Evolutionary conservation across 2,888 invertebrate genomes (phyloP).

Genomic region (Endomychus coccineus): DNA sequence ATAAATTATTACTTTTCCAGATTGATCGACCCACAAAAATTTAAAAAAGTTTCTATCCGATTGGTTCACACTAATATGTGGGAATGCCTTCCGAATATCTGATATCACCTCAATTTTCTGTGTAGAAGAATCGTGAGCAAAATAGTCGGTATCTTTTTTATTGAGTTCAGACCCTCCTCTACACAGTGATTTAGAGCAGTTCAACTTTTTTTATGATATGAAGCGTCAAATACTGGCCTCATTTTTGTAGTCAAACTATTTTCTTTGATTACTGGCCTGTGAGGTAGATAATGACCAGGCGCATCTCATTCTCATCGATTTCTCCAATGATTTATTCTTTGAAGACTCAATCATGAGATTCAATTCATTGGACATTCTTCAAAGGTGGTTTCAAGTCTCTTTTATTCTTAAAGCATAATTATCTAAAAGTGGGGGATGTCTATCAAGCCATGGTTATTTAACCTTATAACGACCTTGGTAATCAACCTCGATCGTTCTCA

Average conservation of each 20-base stretch:
- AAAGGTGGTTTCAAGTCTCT: slow-evolving; percentile 25
- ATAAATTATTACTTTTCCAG: too few species aligned
- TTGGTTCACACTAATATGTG: slow-evolving; percentile 26
- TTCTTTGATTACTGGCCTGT: slow-evolving; percentile 18
- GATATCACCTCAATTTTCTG: too few species aligned
- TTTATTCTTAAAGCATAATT: slow-evolving; percentile 25
- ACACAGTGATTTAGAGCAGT: slow-evolving; percentile 27
- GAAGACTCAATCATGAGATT: too few species aligned
- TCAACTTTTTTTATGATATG: slow-evolving; percentile 19
- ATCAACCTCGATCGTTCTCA: slow-evolving; percentile 25
- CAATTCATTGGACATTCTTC: slow-evolving; percentile 17
- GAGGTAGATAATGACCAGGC: too few species aligned
- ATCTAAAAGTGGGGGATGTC: slow-evolving; percentile 27
- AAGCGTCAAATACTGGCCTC: slow-evolving; percentile 29
- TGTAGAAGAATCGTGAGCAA: slow-evolving; percentile 18
- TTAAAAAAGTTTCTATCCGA: slow-evolving; percentile 27
- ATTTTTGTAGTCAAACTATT: slow-evolving; percentile 20
- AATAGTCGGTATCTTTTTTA: slow-evolving; percentile 17
- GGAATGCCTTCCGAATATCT: slow-evolving; percentile 32
- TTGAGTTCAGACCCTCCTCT: slow-evolving; percentile 20
- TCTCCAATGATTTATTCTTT: slow-evolving; percentile 25
- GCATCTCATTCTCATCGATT: too few species aligned
- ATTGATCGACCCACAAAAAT: slow-evolving; percentile 28
- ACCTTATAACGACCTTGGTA: slow-evolving; percentile 32
- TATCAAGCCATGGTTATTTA: slow-evolving; percentile 30